Conservation (phyloP, 2,797 vertebrate species). For the Acanthornis magna region DNA sequence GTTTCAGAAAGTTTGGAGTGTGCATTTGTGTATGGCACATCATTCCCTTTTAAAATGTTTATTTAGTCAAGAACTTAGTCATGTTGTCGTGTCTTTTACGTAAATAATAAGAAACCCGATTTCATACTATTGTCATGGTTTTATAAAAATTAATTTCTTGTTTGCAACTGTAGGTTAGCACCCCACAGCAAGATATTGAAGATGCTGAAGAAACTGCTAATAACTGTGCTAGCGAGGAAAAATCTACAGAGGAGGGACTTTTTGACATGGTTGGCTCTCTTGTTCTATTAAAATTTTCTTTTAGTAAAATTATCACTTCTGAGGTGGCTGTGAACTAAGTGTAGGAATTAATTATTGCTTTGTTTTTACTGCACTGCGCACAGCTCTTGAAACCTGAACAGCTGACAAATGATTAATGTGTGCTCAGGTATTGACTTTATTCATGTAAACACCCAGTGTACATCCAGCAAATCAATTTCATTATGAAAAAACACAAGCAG, state of each 20-base stretch:
- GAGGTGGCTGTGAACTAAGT: not conserved
- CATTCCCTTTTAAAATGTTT: not conserved
- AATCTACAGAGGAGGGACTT: conserved; percentile 80
- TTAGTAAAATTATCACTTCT: not conserved
- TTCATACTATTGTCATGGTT: not conserved
- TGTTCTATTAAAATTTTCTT: not conserved
- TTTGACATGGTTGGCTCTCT: conserved; percentile 88
- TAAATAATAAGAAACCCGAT: not conserved
- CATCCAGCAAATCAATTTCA: not conserved
- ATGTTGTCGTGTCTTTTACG: not conserved
- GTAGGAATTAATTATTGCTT: not conserved
- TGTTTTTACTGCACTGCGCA: not conserved
- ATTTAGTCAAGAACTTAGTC: not conserved
- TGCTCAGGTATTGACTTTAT: not conserved
- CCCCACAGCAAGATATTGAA: conserved; percentile 86
- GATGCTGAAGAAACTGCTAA: conserved; percentile 81
- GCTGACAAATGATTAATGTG: not conserved
- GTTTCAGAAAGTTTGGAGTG: not conserved
- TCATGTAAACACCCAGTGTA: not conserved
- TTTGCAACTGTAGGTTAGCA: conserved; percentile 81
- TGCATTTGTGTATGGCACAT: not conserved
- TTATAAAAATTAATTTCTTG: not conserved
- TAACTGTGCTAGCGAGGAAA: conserved; percentile 16
- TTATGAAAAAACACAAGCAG: not conserved
- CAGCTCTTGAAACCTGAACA: not conserved